A percentile compares a stretch with the other conserved stretches of the same genome.
These are phyloP conservation scores for Rhingia rostrata DNA, from an alignment of 2,888 invertebrate genomes.

Conservation along the genomic window DNA sequence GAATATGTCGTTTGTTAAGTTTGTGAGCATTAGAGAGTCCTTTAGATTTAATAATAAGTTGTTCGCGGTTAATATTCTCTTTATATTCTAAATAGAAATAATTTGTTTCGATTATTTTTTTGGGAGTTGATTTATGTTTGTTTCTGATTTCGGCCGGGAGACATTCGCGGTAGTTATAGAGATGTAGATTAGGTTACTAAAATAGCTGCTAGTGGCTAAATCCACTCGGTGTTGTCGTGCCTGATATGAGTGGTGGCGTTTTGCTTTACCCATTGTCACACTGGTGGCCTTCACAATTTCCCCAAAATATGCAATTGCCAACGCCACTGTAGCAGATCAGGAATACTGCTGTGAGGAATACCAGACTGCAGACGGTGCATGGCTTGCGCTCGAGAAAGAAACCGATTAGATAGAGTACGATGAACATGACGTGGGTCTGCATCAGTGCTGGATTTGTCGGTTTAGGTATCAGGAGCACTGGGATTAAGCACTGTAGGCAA, in stretches of 20 bases:
- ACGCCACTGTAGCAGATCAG: slow-evolving; percentile 98
- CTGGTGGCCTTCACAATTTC: slow-evolving; percentile 89
- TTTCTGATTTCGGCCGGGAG: slow-evolving; percentile 6
- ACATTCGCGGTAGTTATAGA: slow-evolving; percentile 34
- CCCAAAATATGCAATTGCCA: slow-evolving; percentile 97
- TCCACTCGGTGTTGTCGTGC: slow-evolving; percentile 24
- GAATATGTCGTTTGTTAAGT: background rate
- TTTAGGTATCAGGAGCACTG: slow-evolving; percentile 97
- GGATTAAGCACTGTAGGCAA: slow-evolving; percentile 98
- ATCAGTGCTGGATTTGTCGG: slow-evolving; percentile 97
- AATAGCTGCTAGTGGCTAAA: slow-evolving; percentile 29
- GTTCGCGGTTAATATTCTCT: slow-evolving; percentile 43
- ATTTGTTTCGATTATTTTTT: slow-evolving; percentile 40
- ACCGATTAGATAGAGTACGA: slow-evolving; percentile 96
- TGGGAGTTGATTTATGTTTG: background rate
- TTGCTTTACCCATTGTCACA: slow-evolving; percentile 84
- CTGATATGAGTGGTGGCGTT: slow-evolving; percentile 13
- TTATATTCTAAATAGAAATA: slow-evolving; percentile 47
- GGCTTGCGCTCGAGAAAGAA: slow-evolving; percentile 98
- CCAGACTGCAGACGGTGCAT: slow-evolving; percentile 97
- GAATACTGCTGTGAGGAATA: slow-evolving; percentile 96
- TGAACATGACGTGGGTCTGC: slow-evolving; percentile 98
- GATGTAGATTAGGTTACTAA: slow-evolving; percentile 54
- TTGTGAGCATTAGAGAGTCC: slow-evolving; percentile 50
- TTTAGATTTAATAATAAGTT: slow-evolving; percentile 72